Evolutionary conservation across 2,797 vertebrate genomes (phyloP).

Genomic region (Lepilemur ruficaudatus): DNA sequence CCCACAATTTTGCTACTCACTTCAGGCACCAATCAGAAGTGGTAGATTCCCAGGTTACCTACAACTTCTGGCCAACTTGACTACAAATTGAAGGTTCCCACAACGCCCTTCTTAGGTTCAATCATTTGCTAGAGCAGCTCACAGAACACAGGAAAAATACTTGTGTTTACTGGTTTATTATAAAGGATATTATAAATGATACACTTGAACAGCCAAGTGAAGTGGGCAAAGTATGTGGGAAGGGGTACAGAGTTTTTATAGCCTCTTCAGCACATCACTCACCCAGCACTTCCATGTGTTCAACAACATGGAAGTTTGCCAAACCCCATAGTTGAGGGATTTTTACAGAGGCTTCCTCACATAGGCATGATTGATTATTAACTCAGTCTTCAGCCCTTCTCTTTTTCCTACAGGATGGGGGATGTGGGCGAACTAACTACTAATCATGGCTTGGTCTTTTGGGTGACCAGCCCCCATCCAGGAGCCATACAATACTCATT

Average conservation of each 20-base stretch:
- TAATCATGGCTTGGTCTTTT: neutral
- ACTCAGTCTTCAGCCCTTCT: neutral
- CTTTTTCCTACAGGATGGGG: neutral
- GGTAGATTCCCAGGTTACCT: neutral
- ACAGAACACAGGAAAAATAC: neutral
- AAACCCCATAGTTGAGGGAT: neutral
- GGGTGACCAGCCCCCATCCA: neutral
- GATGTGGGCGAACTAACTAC: neutral
- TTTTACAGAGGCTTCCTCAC: neutral
- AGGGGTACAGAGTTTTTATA: neutral
- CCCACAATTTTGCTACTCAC: neutral
- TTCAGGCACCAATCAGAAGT: neutral
- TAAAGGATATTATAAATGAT: neutral
- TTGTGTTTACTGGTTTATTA: neutral
- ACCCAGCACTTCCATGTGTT: neutral
- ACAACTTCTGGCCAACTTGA: neutral
- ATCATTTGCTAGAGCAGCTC: neutral
- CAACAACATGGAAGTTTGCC: neutral
- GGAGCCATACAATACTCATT: neutral
- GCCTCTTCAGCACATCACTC: neutral
- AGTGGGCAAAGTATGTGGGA: neutral
- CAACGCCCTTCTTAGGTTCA: neutral
- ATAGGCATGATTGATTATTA: neutral
- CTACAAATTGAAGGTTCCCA: neutral
- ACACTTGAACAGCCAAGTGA: neutral